Base-by-base conservation (phyloP, 30 jellyfish, hydroid and myxozoan genomes). In the Pseudorhiza aurosa region DNA sequence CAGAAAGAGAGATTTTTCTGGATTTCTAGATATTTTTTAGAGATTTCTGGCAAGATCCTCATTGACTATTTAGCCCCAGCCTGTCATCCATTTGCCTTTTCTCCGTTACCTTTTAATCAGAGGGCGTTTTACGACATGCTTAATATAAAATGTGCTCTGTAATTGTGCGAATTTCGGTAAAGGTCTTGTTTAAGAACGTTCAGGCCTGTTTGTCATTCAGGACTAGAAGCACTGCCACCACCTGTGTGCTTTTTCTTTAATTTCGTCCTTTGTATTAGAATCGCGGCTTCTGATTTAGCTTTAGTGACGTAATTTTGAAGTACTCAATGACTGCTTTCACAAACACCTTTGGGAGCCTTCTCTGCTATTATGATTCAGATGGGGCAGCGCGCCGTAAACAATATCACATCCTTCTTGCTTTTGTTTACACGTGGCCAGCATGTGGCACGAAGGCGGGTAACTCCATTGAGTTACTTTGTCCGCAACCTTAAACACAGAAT, bases 391-490 rank as follows among this genome's bases (percentile, higher is more conserved):
- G 22, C 14, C 9, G 35, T 53, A 53, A 53, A 53, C 67, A 53
- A n/a, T 53, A 10, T 9, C 67, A 53, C 22, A 6, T 47, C 10
- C 10, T 22, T 53, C 12, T 53, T 53, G 67, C 24, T 53, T 4
- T 4, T 53, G 4, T n/a, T 53, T 53, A 8, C 67, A 53, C 67
- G 67, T 53, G 67, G 24, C 67, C 24, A 15, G 5, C 67, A 53
- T 53, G 67, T 2, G 67, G 67, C n/a, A 53, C 24, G 19, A 4
- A 53, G 24, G 60, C 67, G 67, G 67, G 67, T 53, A 12, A 6
- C 6, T 12, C 5, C 67, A 53, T 53, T 1, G 5, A 53, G n/a
- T 7, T 4, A 53, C 36, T 21, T 12, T n/a, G 4, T 15, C 67
- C 9, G 4, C 4, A 10, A 4, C 7, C 24, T 53, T 1, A 21